phyloP scores from a whole-genome alignment of 2,888 invertebrate genomes.

The Watsonalla cultraria region DNA sequence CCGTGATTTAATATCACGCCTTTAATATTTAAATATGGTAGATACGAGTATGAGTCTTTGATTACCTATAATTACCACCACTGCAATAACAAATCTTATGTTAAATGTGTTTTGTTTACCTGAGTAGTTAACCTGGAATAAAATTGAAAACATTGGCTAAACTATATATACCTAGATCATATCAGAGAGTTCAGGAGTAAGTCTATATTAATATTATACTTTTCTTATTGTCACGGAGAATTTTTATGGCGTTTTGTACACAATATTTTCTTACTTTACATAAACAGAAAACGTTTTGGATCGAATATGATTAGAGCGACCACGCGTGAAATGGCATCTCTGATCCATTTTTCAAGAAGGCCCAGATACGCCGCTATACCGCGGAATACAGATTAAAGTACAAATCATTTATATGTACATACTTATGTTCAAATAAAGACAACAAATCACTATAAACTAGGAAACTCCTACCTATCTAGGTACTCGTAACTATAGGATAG shows the following conservation, averaged over 20 bases:
- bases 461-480: too few species aligned
- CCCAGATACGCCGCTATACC: slow-evolving; percentile 15
- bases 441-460: too few species aligned
- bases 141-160: too few species aligned
- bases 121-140: neutral
- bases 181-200: too few species aligned
- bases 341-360: slow-evolving; percentile 34
- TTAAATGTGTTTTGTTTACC: slow-evolving; percentile 1
- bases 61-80: too few species aligned
- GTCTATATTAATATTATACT: too few species aligned
- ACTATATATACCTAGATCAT: too few species aligned
- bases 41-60: slow-evolving; percentile 11
- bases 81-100: too few species aligned
- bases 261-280: slow-evolving; percentile 14
- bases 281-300: slow-evolving; percentile 29
- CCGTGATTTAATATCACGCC: slow-evolving; percentile 42
- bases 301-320: slow-evolving; percentile 57
- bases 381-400: slow-evolving; percentile 4
- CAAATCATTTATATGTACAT: neutral
- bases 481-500: too few species aligned
- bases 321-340: slow-evolving; percentile 60
- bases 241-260: too few species aligned
- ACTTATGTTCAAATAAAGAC: neutral
- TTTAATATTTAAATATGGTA: slow-evolving; percentile 28
- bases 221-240: too few species aligned